Evolutionary conservation across 2,113 vertebrate genomes (phyloP).

Genomic region (Sporophila hypoxantha): DNA sequence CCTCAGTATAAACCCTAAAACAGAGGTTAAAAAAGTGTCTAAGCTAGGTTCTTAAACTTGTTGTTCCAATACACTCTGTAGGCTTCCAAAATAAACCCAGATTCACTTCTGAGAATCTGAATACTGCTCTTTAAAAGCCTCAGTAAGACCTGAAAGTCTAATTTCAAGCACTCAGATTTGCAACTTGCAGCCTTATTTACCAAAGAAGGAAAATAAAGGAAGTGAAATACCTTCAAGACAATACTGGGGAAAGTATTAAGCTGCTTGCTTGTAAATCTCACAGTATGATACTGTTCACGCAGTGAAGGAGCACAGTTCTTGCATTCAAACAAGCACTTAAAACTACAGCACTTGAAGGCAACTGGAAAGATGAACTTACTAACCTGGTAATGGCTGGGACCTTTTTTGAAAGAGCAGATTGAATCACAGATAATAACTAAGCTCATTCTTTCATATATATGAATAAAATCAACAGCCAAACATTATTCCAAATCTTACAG

Average conservation of each 20-base stretch:
- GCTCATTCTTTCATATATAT: background rate
- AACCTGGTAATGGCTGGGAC: background rate
- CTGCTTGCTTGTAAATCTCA: constrained; percentile 48
- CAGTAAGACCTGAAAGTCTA: background rate
- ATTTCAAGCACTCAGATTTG: constrained; percentile 22
- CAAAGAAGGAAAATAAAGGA: constrained; percentile 21
- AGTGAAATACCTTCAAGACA: constrained; percentile 35
- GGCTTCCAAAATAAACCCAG: background rate
- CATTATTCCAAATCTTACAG: background rate
- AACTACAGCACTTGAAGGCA: background rate
- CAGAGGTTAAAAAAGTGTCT: background rate
- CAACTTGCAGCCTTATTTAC: constrained; percentile 20
- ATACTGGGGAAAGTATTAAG: constrained; percentile 14
- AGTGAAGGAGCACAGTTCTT: constrained; percentile 30
- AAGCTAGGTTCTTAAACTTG: background rate
- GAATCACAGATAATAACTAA: background rate
- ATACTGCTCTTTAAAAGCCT: constrained; percentile 10
- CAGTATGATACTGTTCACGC: constrained; percentile 20
- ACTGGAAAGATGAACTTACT: constrained; percentile 32
- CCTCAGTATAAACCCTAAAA: background rate
- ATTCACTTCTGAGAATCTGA: background rate
- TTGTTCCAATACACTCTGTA: background rate
- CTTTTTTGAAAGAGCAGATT: background rate
- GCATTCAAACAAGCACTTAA: constrained; percentile 31
- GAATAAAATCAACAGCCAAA: background rate